Evolutionary conservation across 1,140 invertebrate genomes (phyloP).

Genomic region (Centruroides sculpturatus): DNA sequence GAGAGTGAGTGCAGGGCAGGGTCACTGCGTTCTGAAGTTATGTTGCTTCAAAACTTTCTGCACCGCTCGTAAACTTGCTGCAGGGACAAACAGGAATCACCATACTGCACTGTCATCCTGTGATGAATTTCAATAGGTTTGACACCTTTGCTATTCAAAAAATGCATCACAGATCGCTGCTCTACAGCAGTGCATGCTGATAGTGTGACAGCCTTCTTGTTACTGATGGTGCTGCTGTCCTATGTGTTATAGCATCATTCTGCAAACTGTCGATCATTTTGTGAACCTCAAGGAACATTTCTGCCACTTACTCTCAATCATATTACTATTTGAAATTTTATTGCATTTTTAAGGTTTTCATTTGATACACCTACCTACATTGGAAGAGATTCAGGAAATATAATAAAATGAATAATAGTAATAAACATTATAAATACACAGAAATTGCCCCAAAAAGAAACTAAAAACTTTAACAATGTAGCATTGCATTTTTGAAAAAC

Average conservation of each 20-base stretch:
- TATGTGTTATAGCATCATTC: background rate
- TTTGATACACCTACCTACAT: background rate
- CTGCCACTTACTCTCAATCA: background rate
- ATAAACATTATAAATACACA: too few species aligned
- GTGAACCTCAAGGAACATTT: background rate
- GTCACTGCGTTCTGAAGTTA: background rate
- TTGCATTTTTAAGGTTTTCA: background rate
- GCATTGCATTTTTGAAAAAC: too few species aligned
- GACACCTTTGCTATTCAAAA: background rate
- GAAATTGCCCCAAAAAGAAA: too few species aligned
- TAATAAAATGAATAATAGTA: too few species aligned
- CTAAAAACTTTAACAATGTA: too few species aligned
- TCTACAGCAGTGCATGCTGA: background rate
- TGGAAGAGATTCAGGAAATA: too few species aligned
- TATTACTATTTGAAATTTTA: background rate
- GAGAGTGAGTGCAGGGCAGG: too few species aligned
- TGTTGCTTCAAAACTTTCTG: background rate
- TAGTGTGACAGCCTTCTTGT: background rate
- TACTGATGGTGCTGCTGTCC: background rate
- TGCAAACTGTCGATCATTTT: too few species aligned
- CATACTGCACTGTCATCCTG: background rate
- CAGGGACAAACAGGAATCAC: too few species aligned
- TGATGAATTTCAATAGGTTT: background rate
- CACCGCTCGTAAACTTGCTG: background rate
- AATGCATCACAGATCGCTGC: background rate